Base-by-base conservation (phyloP, 2,113 vertebrate species). In the Diphyllodes magnificus region DNA sequence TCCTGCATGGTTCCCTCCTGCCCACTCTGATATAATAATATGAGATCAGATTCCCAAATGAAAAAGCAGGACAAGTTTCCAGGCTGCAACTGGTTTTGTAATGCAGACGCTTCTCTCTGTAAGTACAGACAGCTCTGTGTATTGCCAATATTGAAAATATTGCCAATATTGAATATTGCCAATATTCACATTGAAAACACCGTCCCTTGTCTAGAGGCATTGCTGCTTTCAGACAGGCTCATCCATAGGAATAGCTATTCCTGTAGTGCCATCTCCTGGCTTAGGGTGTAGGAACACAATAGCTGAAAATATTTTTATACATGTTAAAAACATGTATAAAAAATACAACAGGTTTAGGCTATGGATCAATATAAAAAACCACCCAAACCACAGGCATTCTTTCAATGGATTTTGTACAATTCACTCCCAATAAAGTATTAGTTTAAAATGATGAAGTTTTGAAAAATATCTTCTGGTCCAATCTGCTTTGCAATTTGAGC, bases 251-350 rank as follows among this genome's bases (percentile, higher is more conserved):
- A 69, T 31, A 60, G 21, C 35, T 70, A 7, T 85, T 90, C 94
- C 60, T 93, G 42, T 57, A 82, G 85, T 90, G 95, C 96, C 96
- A 96, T 54, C 97, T 95, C 44, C 79, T 82, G 97, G 95, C 17
- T 50, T 2, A 25, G 3, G 23, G 15, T 15, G 50, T 40, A 59
- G 53, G 16, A 56, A 61, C n/a, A 37, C 14, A 18, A 13, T 0
- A 51, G 35, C 45, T 50, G 31, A 53, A 88, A 69, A 35, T 9
- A 6, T 1, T 47, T 50, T 53, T 27, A 20, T 3, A 10, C 3
- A 4, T 22, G 15, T 17, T 30, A 91, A 79, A 88, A 68, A 1
- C 6, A 42, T 54, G 12, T 39, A 39, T 39, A 39, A 39, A 39
- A 39, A 39, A 39, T 51, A 12, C n/a, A 61, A 33, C 24, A 11